Evolutionary conservation across 1,140 invertebrate genomes (phyloP), one percentile per base, ranked within the genome.

Genomic region (Drosophila gunungcola): DNA sequence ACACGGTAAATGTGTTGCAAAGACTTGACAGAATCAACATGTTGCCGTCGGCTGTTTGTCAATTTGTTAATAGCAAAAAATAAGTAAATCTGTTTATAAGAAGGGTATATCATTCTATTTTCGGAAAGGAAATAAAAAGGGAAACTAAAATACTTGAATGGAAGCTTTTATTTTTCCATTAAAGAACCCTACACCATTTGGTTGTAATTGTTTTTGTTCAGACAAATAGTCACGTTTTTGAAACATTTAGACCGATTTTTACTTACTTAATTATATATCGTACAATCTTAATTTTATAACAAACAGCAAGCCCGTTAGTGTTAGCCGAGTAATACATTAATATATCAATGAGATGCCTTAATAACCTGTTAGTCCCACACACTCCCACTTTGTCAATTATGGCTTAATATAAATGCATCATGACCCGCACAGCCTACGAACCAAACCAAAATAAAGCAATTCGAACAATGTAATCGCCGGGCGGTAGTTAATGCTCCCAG

Each of bases 401-500:
- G 12, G 25, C 11, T 16, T 9, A 54, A 38, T 55, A 54, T 13
- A 62, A 58, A 9, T 58, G 53, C 60, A 32, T 42, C 6, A 16
- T 42, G n/a, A 25, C 27, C 12, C 21, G 10, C 48, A 51, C 64
- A 56, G 34, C 10, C 46, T 25, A 36, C 27, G n/a, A 27, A 49
- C n/a, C 9, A 1, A 11, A 16, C 9, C 12, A 13, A 54, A 54
- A 63, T 63, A 10, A 54, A 36, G 60, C 60, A 12, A 5, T 34
- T 27, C 32, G 1, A 5, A 13, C 11, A 21, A 29, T 32, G 46
- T n/a, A 36, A n/a, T 2, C 6, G n/a, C 12, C 21, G n/a, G 49
- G 55, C 25, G 34, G 49, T 21, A 54, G 38, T 38, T 38, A 45
- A 25, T 53, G 45, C 48, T 55, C 16, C 29, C 21, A 60, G 39